Evolutionary conservation across 2,888 invertebrate species (phyloP).

Genomic region (Tachina lurida): DNA sequence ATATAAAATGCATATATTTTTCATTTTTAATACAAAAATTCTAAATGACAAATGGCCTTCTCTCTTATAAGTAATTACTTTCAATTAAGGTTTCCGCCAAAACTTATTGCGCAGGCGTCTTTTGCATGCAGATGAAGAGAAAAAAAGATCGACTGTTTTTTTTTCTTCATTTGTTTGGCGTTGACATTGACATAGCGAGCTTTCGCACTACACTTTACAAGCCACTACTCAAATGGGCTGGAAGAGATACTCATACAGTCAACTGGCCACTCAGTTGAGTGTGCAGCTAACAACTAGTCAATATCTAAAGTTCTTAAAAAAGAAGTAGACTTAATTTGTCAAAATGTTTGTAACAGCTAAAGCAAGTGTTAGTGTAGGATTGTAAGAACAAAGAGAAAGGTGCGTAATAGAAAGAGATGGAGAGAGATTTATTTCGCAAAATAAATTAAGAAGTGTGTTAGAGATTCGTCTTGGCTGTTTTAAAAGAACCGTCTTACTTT

Average conservation of each 20-base stretch:
- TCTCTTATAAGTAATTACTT: constrained; percentile 81
- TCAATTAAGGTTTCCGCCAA: constrained; percentile 77
- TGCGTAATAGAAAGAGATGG: not conserved
- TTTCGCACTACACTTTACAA: constrained; percentile 66
- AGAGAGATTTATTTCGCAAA: not conserved
- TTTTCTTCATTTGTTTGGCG: constrained; percentile 76
- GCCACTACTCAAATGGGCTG: constrained; percentile 40
- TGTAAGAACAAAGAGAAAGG: no score
- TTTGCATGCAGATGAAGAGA: constrained; percentile 50
- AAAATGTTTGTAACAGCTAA: constrained; percentile 12
- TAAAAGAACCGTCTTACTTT: not conserved
- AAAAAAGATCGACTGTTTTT: constrained; percentile 32
- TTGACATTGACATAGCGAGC: constrained; percentile 81
- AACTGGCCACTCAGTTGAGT: constrained; percentile 1
- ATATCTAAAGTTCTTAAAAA: not conserved
- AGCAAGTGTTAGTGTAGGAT: not conserved
- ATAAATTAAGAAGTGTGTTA: not conserved
- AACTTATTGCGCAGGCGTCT: constrained; percentile 77
- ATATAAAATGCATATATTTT: constrained; percentile 54
- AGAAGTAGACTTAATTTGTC: not conserved
- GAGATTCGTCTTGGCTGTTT: not conserved
- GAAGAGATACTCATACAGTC: not conserved
- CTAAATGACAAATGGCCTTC: constrained; percentile 76
- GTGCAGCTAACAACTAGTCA: constrained; percentile 36
- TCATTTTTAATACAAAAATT: constrained; percentile 68